Conservation (phyloP, 2,113 vertebrate genomes). For the Telmatochromis sp. region DNA sequence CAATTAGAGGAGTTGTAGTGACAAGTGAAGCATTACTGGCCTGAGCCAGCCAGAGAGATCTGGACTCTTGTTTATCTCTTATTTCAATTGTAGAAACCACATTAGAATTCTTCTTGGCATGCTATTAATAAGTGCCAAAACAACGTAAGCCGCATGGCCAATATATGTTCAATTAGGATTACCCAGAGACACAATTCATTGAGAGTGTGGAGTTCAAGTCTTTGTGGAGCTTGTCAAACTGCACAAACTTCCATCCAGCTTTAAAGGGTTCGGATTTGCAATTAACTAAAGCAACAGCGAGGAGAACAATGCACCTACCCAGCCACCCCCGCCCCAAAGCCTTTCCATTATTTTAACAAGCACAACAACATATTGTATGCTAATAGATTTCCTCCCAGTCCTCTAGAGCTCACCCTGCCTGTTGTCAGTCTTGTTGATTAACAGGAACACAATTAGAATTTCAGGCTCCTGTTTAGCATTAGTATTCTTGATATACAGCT, state of each 20-base stretch:
- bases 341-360: constrained; percentile 73
- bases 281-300: constrained; percentile 57
- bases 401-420: constrained; percentile 43
- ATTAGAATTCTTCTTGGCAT: constrained; percentile 58
- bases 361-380: constrained; percentile 57
- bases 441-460: constrained; percentile 60
- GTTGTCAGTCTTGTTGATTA: constrained; percentile 64
- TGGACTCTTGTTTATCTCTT: constrained; percentile 61
- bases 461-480: constrained; percentile 38
- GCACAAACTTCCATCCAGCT: constrained; percentile 50
- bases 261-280: constrained; percentile 53
- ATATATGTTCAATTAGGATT: constrained; percentile 69
- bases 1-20: constrained; percentile 68
- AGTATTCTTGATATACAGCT: constrained; percentile 40
- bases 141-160: constrained; percentile 51
- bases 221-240: constrained; percentile 50
- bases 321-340: constrained; percentile 31
- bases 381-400: constrained; percentile 64
- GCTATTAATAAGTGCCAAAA: constrained; percentile 64
- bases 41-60: constrained; percentile 45
- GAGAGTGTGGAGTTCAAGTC: constrained; percentile 45
- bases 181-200: constrained; percentile 51
- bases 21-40: constrained; percentile 61
- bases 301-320: constrained; percentile 58
- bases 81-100: constrained; percentile 63